phyloP scores from a whole-genome alignment of 2,888 invertebrate genomes.

The Lucinisca nassula region DNA sequence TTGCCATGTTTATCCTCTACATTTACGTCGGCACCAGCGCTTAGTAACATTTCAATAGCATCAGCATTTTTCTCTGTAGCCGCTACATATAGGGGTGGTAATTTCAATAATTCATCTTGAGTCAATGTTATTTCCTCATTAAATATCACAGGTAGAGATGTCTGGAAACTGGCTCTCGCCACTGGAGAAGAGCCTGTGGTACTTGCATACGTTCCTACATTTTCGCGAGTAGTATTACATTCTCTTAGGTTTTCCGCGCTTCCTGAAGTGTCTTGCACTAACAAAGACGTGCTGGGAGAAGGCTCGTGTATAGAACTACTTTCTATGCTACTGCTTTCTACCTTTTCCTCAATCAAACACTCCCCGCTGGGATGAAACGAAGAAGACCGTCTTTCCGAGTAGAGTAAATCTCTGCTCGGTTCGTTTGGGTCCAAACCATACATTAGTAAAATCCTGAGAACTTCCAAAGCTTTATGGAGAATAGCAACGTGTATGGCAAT shows the following conservation, averaged over 20 bases:
- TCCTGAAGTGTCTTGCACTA: background rate
- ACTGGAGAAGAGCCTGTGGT: too few relatives aligned
- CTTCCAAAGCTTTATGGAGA: conserved; percentile 90
- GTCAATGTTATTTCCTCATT: conserved; percentile 87
- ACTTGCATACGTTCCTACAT: background rate
- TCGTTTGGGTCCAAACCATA: conserved; percentile 90
- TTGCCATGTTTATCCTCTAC: conserved; percentile 90
- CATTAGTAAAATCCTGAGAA: conserved; percentile 89
- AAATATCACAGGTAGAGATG: background rate
- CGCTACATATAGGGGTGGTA: conserved; percentile 90
- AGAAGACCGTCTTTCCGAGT: conserved; percentile 46
- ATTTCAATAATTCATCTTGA: conserved; percentile 89
- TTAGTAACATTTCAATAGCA: conserved; percentile 89
- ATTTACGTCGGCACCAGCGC: conserved; percentile 89
- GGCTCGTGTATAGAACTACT: background rate
- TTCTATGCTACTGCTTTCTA: conserved; percentile 26
- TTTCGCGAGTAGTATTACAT: background rate
- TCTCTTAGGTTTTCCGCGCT: background rate
- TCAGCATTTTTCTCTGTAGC: conserved; percentile 89
- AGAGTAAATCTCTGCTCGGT: conserved; percentile 86
- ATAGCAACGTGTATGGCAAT: conserved; percentile 90
- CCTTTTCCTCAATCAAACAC: conserved; percentile 61
- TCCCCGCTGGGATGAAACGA: conserved; percentile 50
- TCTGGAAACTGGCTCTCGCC: background rate
- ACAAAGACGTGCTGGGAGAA: background rate